Evolutionary conservation across 1,140 invertebrate genomes (phyloP).

Genomic region (Telenomus remus): DNA sequence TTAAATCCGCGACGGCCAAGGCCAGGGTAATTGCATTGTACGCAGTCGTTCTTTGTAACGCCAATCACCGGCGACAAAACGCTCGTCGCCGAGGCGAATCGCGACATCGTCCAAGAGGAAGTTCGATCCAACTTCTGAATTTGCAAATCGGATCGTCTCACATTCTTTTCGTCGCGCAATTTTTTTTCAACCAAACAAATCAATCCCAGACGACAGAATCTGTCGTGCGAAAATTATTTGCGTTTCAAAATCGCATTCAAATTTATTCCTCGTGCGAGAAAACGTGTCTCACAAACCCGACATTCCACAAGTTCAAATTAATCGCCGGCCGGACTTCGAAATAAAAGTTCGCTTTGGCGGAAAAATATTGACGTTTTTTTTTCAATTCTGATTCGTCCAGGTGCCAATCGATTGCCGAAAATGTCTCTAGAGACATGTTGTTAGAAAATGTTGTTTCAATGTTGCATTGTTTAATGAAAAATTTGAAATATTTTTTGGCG

Average conservation of each 20-base stretch:
- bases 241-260: slow-evolving; percentile 19
- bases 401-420: no score
- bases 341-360: no score
- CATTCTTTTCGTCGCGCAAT: slow-evolving; percentile 34
- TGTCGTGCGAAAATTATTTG: slow-evolving; percentile 23
- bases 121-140: slow-evolving; percentile 42
- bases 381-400: no score
- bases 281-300: no score
- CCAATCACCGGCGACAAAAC: slow-evolving; percentile 76
- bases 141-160: slow-evolving; percentile 43
- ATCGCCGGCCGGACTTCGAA: no score
- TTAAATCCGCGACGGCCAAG: slow-evolving; percentile 66
- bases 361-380: no score
- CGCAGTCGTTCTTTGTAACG: slow-evolving; percentile 74
- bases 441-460: no score
- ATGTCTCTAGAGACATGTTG: no score
- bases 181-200: slow-evolving; percentile 17
- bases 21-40: slow-evolving; percentile 75
- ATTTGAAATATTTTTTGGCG: no score
- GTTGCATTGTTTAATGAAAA: no score
- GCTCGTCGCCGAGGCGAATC: slow-evolving; percentile 67
- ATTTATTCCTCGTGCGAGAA: slow-evolving; percentile 25
- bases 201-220: slow-evolving; percentile 27
- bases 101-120: slow-evolving; percentile 17
- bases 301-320: no score